Conservation (phyloP, 2,888 invertebrate species). For the Himalopsyche kuldschensis region DNA sequence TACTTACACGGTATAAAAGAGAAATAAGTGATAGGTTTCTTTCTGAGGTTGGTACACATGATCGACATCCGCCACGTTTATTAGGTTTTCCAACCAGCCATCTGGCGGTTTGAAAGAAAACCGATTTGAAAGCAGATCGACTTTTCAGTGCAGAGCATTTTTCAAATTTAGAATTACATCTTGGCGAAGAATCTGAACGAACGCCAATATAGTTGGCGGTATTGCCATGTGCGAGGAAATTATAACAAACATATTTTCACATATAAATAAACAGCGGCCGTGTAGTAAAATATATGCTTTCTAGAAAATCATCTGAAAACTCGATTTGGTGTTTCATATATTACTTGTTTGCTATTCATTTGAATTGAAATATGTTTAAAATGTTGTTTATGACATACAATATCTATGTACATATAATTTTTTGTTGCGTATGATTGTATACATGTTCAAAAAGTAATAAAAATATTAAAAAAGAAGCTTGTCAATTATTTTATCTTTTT, state of each 20-base stretch:
- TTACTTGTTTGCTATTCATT: no score
- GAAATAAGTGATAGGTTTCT: not conserved
- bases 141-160: not conserved
- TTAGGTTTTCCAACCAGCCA: not conserved
- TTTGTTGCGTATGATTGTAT: no score
- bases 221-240: not conserved
- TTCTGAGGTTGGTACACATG: not conserved
- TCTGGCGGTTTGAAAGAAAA: not conserved
- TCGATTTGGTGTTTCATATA: no score
- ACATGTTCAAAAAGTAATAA: no score
- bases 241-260: not conserved
- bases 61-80: slow-evolving; percentile 1
- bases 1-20: not conserved
- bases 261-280: not conserved
- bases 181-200: not conserved
- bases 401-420: no score
- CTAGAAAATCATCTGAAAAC: no score
- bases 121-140: slow-evolving; percentile 1
- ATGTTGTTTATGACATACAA: no score
- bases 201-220: not conserved
- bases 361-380: no score
- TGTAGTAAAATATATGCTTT: no score
- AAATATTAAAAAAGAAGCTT: no score
- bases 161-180: slow-evolving; percentile 1
- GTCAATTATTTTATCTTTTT: no score